These are phyloP conservation scores for Diabrotica virgifera DNA, from an alignment of 1,140 invertebrate species.

Conservation along the genomic window DNA sequence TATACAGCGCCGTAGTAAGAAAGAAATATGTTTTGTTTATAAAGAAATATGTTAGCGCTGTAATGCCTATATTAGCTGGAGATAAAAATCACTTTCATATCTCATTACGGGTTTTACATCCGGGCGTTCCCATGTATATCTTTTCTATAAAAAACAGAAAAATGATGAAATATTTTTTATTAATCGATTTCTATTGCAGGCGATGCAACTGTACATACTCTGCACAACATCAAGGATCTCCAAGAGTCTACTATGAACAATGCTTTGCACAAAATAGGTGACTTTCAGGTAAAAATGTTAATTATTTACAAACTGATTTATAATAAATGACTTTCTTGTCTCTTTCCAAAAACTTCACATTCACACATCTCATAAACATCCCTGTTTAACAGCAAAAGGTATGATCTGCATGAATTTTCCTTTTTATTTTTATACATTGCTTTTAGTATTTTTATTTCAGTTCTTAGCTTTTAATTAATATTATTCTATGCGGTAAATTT, in stretches of 20 bases:
- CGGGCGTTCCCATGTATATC: no score
- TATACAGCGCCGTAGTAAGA: no score
- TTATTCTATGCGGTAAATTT: no score
- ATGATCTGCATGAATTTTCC: constrained; percentile 16
- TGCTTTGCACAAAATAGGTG: constrained; percentile 59
- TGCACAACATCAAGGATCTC: constrained; percentile 52
- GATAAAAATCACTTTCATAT: no score
- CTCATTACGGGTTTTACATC: no score
- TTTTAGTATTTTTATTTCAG: background rate
- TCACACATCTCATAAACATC: constrained; percentile 17
- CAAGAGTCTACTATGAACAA: constrained; percentile 55
- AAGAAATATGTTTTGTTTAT: no score
- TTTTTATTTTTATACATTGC: constrained; percentile 8
- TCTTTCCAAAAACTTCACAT: constrained; percentile 16
- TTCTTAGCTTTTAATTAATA: background rate
- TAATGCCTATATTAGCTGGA: no score
- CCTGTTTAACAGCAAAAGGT: constrained; percentile 16
- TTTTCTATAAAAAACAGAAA: no score
- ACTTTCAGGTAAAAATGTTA: constrained; percentile 53
- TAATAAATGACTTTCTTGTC: constrained; percentile 1
- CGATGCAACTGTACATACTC: constrained; percentile 40
- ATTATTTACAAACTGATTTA: background rate
- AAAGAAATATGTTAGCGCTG: no score
- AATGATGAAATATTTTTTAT: no score
- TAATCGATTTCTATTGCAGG: constrained; percentile 18